These are phyloP conservation scores for Patella vulgata DNA, from an alignment of 1,140 invertebrate genomes.

Conservation along the genomic window DNA sequence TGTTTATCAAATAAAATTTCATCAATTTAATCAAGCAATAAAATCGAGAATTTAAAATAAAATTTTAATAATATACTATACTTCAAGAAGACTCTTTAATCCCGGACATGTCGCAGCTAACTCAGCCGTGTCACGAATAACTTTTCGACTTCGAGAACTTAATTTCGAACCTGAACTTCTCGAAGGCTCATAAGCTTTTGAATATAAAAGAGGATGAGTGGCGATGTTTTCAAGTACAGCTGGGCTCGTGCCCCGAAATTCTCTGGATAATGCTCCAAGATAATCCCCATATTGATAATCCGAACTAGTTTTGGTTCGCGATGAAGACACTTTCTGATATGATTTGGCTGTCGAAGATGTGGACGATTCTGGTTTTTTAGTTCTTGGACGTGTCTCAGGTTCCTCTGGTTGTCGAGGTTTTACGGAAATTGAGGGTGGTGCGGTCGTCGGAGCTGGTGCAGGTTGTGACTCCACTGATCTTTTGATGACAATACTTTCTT, in stretches of 20 bases:
- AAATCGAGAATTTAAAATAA: no score
- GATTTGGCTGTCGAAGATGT: constrained; percentile 12
- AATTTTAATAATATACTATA: constrained; percentile 50
- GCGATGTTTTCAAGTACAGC: constrained; percentile 56
- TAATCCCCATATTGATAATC: constrained; percentile 23
- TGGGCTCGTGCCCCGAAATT: constrained; percentile 53
- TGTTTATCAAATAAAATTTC: no score
- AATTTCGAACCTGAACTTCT: constrained; percentile 33
- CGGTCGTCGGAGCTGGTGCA: constrained; percentile 14
- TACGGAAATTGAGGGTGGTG: neutral
- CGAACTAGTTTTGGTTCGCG: constrained; percentile 18
- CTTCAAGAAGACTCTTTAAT: constrained; percentile 58
- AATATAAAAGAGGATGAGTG: constrained; percentile 52
- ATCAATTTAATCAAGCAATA: no score
- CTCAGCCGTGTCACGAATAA: constrained; percentile 54
- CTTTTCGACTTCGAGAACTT: constrained; percentile 58
- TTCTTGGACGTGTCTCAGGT: constrained; percentile 24
- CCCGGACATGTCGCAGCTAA: constrained; percentile 49
- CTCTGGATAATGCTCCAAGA: constrained; percentile 28
- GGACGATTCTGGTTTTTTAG: constrained; percentile 17
- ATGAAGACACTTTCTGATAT: constrained; percentile 11
- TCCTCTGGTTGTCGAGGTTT: neutral
- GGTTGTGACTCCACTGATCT: constrained; percentile 3
- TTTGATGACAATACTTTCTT: constrained; percentile 13
- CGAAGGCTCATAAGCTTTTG: constrained; percentile 42